Percentiles rank a stretch among this genome's conserved stretches.
Evolutionary conservation across 2,888 invertebrate species (phyloP).

Genomic region (Caenorhabditis sulstoni): DNA sequence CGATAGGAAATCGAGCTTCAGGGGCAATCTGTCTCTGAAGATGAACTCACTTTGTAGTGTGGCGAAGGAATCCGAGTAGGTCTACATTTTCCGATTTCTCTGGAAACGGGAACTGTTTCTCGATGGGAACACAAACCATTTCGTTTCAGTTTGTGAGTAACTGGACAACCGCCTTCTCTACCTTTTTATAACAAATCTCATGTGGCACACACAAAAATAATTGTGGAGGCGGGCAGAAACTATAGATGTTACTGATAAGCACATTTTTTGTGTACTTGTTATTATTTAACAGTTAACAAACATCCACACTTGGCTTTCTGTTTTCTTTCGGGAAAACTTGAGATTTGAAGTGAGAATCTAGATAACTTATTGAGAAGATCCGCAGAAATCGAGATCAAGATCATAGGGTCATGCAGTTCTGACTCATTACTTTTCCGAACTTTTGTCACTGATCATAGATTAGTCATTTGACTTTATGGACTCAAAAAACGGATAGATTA

Average conservation of each 20-base stretch:
- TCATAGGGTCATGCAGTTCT: no score
- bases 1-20: not conserved
- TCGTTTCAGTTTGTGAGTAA: conserved; percentile 1
- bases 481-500: conserved; percentile 7
- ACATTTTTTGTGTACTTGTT: not conserved
- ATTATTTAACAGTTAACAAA: not conserved
- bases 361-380: no score
- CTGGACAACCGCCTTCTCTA: not conserved
- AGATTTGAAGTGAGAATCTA: no score
- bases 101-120: conserved; percentile 33
- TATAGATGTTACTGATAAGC: conserved; percentile 26
- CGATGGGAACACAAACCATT: not conserved
- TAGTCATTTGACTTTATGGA: conserved; percentile 21
- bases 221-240: conserved; percentile 16
- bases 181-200: conserved; percentile 21
- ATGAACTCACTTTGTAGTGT: conserved; percentile 36
- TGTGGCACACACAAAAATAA: conserved; percentile 25
- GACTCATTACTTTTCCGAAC: not conserved
- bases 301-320: no score
- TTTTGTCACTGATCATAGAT: conserved; percentile 35
- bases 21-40: no score
- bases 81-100: conserved; percentile 31
- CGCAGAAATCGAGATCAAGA: no score
- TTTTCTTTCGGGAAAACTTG: no score
- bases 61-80: conserved; percentile 29